These are phyloP conservation scores for Caenorhabditis brenneri DNA, from an alignment of 1,140 invertebrate genomes.

Conservation along the genomic window DNA sequence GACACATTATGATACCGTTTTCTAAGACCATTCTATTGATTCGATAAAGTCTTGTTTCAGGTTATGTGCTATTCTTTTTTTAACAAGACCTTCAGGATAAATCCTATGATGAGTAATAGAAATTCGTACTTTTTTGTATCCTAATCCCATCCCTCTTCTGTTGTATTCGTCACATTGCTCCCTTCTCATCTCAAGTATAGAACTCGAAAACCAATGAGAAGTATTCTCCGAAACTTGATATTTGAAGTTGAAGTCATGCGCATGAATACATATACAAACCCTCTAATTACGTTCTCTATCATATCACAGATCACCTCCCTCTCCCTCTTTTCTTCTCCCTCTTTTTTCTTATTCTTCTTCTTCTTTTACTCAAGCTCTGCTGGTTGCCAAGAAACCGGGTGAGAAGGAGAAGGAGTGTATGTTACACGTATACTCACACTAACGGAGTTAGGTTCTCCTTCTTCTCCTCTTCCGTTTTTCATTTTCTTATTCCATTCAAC, in stretches of 20 bases:
- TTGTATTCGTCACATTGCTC: no score
- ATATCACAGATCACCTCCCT: not conserved
- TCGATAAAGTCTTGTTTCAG: no score
- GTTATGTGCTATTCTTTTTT: no score
- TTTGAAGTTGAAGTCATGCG: not conserved
- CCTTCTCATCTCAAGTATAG: no score
- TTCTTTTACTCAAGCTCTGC: no score
- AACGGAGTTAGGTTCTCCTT: slow-evolving; percentile 17
- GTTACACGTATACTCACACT: not conserved
- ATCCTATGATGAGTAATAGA: no score
- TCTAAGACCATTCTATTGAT: not conserved
- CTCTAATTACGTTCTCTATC: not conserved
- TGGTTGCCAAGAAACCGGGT: not conserved
- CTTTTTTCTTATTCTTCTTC: not conserved
- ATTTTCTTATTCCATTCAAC: not conserved
- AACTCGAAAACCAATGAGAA: no score
- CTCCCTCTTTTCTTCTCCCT: not conserved
- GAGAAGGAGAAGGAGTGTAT: not conserved
- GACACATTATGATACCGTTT: not conserved
- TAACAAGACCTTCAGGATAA: no score
- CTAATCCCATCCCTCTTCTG: no score
- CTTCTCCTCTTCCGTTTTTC: not conserved
- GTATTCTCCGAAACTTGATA: no score
- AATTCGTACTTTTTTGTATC: no score
- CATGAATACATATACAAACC: not conserved